These are phyloP conservation scores for Maconellicoccus hirsutus DNA, from an alignment of 1,140 invertebrate genomes.

Conservation along the genomic window DNA sequence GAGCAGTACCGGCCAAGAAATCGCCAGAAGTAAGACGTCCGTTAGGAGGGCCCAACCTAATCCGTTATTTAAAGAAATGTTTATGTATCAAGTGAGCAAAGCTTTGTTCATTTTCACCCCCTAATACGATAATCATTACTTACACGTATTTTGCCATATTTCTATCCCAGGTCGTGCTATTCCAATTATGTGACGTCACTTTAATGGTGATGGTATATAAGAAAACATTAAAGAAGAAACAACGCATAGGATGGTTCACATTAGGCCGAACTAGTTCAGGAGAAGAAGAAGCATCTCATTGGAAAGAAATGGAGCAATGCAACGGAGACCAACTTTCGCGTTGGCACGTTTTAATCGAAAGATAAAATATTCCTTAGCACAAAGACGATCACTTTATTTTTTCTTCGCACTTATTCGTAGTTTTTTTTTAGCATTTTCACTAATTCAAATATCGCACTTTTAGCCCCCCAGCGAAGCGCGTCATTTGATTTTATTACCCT, in stretches of 20 bases:
- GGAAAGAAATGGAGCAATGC: slow-evolving; percentile 75
- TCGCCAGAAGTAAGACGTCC: slow-evolving; percentile 81
- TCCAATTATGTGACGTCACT: slow-evolving; percentile 90
- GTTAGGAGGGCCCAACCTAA: slow-evolving; percentile 82
- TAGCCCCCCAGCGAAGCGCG: no score
- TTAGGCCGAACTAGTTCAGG: slow-evolving; percentile 82
- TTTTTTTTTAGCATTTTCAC: no score
- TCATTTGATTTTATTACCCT: no score
- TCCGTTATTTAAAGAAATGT: slow-evolving; percentile 90
- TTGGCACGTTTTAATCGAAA: slow-evolving; percentile 51
- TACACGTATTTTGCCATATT: no score
- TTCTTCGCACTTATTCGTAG: no score
- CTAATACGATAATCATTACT: no score
- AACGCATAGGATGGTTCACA: slow-evolving; percentile 87
- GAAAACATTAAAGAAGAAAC: slow-evolving; percentile 83
- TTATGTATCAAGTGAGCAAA: slow-evolving; percentile 74
- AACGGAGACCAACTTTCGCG: slow-evolving; percentile 56
- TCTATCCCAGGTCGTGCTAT: slow-evolving; percentile 85
- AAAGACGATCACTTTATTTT: no score
- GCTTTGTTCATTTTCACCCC: no score
- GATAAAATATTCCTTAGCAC: slow-evolving; percentile 10
- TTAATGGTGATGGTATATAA: slow-evolving; percentile 86
- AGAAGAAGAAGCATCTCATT: slow-evolving; percentile 82
- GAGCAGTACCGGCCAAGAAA: slow-evolving; percentile 83
- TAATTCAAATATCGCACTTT: no score